Evolutionary conservation across 1,140 invertebrate genomes (phyloP).

Genomic region (Planococcus citri): DNA sequence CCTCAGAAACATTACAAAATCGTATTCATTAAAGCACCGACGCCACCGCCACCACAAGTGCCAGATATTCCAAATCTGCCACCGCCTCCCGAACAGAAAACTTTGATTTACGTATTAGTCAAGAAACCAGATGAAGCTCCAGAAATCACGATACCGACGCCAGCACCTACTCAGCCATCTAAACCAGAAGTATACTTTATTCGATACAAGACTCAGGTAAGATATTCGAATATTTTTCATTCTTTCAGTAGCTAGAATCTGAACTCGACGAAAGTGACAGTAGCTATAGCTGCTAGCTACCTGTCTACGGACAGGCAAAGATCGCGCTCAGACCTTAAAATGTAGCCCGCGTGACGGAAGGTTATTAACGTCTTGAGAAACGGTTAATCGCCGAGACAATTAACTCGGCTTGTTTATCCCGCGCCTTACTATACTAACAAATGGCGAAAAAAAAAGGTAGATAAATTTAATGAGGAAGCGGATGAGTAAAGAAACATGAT

Average conservation of each 20-base stretch:
- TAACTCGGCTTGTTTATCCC: background rate
- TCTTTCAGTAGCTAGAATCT: too few species aligned
- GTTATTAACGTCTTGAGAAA: too few species aligned
- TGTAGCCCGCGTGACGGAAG: background rate
- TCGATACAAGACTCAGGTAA: constrained; percentile 68
- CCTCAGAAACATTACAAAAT: constrained; percentile 82
- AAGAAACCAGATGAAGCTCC: constrained; percentile 74
- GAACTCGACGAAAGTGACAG: too few species aligned
- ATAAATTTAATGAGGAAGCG: background rate
- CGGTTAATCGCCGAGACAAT: background rate
- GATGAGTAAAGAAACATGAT: background rate
- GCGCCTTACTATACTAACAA: background rate
- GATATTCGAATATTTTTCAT: constrained; percentile 15
- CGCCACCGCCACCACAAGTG: constrained; percentile 60
- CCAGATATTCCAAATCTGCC: constrained; percentile 56
- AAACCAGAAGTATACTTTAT: constrained; percentile 81
- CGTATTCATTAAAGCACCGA: constrained; percentile 76
- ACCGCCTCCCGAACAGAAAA: constrained; percentile 73
- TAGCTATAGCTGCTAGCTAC: too few species aligned
- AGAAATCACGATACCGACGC: constrained; percentile 60
- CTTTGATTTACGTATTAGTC: constrained; percentile 74
- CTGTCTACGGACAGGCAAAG: too few species aligned
- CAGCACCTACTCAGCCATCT: constrained; percentile 63
- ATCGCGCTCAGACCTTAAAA: background rate
- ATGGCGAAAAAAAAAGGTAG: background rate